These are phyloP conservation scores for Pogonocichla stellata DNA, from an alignment of 2,113 vertebrate genomes.

Conservation along the genomic window DNA sequence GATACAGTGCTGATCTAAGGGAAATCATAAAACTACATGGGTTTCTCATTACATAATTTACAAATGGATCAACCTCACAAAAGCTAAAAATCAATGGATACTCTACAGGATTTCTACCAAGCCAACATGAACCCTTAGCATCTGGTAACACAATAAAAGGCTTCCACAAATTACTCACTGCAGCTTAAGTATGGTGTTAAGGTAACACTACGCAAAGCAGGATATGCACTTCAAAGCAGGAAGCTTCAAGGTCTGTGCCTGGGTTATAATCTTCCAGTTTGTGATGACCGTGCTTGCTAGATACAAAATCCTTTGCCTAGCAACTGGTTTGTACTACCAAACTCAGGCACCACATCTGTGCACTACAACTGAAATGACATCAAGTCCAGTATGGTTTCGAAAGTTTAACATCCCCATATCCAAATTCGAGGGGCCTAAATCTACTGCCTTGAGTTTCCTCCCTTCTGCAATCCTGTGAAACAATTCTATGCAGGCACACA, in stretches of 20 bases:
- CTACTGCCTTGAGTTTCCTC: background rate
- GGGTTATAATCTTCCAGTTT: background rate
- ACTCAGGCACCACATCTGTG: background rate
- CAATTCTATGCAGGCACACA: background rate
- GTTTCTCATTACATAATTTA: background rate
- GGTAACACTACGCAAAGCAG: background rate
- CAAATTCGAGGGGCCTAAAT: background rate
- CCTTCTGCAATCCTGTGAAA: background rate
- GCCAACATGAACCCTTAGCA: background rate
- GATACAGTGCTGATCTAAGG: background rate
- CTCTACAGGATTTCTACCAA: background rate
- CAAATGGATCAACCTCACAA: background rate
- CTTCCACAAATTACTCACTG: background rate
- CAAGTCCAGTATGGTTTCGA: background rate
- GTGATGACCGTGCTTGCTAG: fast-evolving
- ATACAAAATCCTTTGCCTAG: background rate
- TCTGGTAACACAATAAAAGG: background rate
- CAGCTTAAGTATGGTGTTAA: background rate
- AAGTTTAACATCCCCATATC: background rate
- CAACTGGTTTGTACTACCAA: background rate
- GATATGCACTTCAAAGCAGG: background rate
- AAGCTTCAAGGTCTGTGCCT: background rate
- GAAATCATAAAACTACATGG: fast-evolving
- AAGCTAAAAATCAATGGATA: background rate
- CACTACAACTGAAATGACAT: background rate